These are phyloP conservation scores for Ptilorrhoa leucosticta DNA, from an alignment of 2,113 vertebrate genomes.

Conservation along the genomic window DNA sequence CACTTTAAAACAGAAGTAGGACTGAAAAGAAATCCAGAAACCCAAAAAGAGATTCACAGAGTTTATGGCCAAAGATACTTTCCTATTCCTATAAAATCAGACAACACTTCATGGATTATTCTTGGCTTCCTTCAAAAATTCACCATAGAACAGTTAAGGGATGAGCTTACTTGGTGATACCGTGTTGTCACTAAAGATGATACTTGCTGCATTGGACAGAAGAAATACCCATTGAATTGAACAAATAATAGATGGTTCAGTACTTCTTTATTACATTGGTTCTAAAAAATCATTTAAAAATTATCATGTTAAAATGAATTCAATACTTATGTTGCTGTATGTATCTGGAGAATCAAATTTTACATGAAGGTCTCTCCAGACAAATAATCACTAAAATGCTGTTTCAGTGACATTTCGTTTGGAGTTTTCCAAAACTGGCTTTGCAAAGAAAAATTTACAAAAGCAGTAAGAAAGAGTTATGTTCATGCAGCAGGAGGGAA, in stretches of 20 bases:
- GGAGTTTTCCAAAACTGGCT: not conserved
- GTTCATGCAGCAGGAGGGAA: not conserved
- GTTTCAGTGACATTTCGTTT: rapidly evolving
- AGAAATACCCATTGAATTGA: not conserved
- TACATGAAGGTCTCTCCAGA: not conserved
- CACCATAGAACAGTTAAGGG: not conserved
- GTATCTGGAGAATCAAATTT: not conserved
- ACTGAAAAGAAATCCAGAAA: not conserved
- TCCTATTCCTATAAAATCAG: not conserved
- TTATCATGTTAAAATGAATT: not conserved
- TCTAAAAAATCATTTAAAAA: not conserved
- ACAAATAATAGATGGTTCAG: not conserved
- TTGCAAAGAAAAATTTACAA: not conserved
- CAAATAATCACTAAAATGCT: not conserved
- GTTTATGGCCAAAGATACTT: not conserved
- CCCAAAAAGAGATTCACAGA: not conserved
- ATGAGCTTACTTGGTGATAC: not conserved
- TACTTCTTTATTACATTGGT: not conserved
- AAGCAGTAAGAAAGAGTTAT: not conserved
- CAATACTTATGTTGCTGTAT: not conserved
- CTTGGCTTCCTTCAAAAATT: not conserved
- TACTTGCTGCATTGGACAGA: not conserved
- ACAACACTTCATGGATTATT: not conserved
- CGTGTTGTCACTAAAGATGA: not conserved
- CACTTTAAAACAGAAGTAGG: not conserved